These are phyloP conservation scores for Cassiopea andromeda DNA, from an alignment of 30 jellyfish, hydroid and myxozoan species.

Conservation along the genomic window DNA sequence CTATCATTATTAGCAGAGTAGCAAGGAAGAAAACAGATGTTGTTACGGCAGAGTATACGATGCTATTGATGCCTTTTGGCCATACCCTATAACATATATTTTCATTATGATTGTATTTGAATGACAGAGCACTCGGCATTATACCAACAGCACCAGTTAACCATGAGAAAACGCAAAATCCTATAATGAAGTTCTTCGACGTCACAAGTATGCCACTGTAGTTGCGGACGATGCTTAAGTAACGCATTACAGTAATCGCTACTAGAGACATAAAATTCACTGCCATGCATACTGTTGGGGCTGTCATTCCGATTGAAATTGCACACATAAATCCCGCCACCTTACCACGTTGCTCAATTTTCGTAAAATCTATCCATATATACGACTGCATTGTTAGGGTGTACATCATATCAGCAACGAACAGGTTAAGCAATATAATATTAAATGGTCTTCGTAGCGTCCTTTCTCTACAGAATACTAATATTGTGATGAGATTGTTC, in stretches of 20 bases:
- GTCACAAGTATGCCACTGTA: background rate
- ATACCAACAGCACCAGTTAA: background rate
- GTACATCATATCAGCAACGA: constrained; percentile 19
- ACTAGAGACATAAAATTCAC: background rate
- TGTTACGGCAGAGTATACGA: constrained; percentile 1
- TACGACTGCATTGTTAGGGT: background rate
- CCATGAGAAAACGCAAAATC: constrained; percentile 7
- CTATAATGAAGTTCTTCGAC: background rate
- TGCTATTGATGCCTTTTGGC: background rate
- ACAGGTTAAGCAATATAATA: constrained; percentile 11
- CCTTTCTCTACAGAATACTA: background rate
- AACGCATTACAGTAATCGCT: constrained; percentile 2
- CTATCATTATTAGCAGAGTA: background rate
- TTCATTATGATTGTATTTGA: background rate
- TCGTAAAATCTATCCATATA: background rate
- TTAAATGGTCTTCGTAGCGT: background rate
- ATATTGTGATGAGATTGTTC: background rate
- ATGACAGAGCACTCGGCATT: background rate
- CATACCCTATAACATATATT: constrained; percentile 4
- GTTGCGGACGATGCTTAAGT: constrained; percentile 8
- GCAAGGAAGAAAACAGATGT: background rate
- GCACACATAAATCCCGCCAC: constrained; percentile 23
- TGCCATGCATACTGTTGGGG: constrained; percentile 4
- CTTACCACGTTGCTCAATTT: background rate
- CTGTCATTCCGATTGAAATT: background rate